Evolutionary conservation across 1,140 invertebrate genomes (phyloP), one percentile per base, ranked within the genome.

Genomic region (Acyrthosiphon pisum): DNA sequence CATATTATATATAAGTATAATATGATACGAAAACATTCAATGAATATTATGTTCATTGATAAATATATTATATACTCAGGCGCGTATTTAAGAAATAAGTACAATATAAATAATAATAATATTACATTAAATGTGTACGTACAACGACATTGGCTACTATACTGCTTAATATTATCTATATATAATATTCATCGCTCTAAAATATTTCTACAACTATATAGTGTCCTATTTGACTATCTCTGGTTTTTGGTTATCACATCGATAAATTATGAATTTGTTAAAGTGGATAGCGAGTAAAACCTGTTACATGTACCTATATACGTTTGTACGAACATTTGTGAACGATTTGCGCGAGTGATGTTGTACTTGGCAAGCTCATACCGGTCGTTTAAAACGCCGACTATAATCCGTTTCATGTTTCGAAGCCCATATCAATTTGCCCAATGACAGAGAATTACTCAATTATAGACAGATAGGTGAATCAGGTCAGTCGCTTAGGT

Each of bases 401-500:
- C 87, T 18, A 2, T 37, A 23, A 87, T 87, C 44, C 41, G 84
- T 87, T 87, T 87, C 23, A 86, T 86, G 84, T 86, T 86, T 86
- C 4, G 23, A 26, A 46, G 37, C 26, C 6, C 37, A 30, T 46
- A n/a, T 90, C 88, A 23, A 90, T 90, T 60, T 60, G 88, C 18
- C 35, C 88, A 23, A 41, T 35, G 88, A 60, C 50, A 41, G 88
- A 60, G 35, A 60, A 90, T 90, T 41, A 90, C 88, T 90, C 53
- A 87, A 87, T 87, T 87, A 87, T 50, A 46, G 86, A 90, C 88
- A 26, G 50, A 90, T 90, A 60, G 88, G 88, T 37, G 88, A 90
- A 90, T 90, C 88, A 37, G 88, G 88, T 90, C 88, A 90, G 88
- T 56, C 88, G 35, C 50, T 90, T 11, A 56, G 88, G 88, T 90